phyloP scores from a whole-genome alignment of 2,888 invertebrate species.

The Tortrix viridana region DNA sequence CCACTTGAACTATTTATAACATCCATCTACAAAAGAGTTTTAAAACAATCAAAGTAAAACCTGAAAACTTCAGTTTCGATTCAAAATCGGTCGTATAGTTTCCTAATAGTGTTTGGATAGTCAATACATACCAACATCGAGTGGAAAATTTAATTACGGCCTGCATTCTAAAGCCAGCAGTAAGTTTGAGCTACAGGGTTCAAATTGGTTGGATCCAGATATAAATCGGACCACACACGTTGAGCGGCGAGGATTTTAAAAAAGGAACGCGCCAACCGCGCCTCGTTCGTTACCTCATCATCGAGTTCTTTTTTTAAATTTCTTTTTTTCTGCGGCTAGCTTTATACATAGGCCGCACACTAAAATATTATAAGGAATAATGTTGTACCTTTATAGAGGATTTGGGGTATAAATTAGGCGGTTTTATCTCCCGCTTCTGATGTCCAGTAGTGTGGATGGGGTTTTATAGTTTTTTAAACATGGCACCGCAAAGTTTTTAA shows the following conservation, averaged over 20 bases:
- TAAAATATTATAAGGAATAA: constrained; percentile 67
- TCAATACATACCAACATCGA: constrained; percentile 51
- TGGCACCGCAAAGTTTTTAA: constrained; percentile 39
- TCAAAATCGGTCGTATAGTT: constrained; percentile 33
- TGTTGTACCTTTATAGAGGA: constrained; percentile 68
- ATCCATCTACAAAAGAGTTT: not conserved
- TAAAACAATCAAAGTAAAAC: constrained; percentile 9
- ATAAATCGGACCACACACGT: constrained; percentile 76
- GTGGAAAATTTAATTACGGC: constrained; percentile 44
- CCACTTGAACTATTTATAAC: no score
- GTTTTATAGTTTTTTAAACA: constrained; percentile 80
- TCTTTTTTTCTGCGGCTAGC: constrained; percentile 71
- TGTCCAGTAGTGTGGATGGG: constrained; percentile 58
- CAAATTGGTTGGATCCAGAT: constrained; percentile 41
- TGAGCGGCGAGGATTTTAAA: constrained; percentile 73
- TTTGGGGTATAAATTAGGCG: constrained; percentile 69
- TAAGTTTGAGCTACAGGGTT: constrained; percentile 38
- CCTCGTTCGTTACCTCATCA: constrained; percentile 83
- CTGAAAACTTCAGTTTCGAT: constrained; percentile 35
- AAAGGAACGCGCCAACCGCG: constrained; percentile 80
- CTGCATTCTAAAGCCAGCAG: constrained; percentile 38
- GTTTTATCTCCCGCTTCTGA: constrained; percentile 72
- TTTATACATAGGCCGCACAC: constrained; percentile 67
- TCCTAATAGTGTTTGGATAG: constrained; percentile 37
- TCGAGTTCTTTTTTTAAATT: constrained; percentile 69